Percentiles rank a stretch among this genome's conserved stretches.
Conservation (phyloP, 1,140 invertebrate species). For the Alviniconcha marisindica region DNA sequence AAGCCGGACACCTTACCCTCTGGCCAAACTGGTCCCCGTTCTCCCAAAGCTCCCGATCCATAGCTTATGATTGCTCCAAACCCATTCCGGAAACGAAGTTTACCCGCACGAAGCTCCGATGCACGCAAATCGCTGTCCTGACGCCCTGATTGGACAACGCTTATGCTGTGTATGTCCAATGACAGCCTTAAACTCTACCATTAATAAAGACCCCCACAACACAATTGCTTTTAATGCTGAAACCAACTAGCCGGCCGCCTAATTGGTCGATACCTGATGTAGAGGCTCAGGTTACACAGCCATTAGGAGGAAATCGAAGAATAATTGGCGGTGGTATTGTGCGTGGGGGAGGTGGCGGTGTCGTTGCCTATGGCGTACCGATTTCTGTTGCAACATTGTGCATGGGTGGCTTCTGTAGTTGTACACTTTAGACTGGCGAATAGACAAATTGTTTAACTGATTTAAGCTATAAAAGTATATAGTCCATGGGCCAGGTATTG, state of each 20-base stretch:
- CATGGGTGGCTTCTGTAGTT: neutral
- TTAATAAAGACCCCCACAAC: neutral
- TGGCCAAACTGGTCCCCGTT: too few relatives aligned
- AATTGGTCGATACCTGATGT: slow-evolving; percentile 23
- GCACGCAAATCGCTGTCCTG: neutral
- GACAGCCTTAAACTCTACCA: neutral
- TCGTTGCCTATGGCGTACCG: neutral
- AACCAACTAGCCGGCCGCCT: neutral
- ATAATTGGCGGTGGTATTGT: slow-evolving; percentile 3
- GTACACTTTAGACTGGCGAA: too few relatives aligned
- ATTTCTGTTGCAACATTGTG: neutral
- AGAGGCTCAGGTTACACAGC: slow-evolving; percentile 16
- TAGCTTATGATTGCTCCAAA: slow-evolving; percentile 6
- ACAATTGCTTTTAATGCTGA: neutral
- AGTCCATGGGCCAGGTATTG: too few relatives aligned
- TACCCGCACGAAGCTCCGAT: neutral
- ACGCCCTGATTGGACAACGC: neutral
- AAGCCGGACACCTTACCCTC: too few relatives aligned
- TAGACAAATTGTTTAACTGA: too few relatives aligned
- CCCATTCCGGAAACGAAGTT: slow-evolving; percentile 6
- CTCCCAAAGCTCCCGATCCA: too few relatives aligned
- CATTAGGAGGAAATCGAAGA: slow-evolving; percentile 14
- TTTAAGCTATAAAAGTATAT: too few relatives aligned
- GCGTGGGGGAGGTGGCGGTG: neutral
- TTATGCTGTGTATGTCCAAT: slow-evolving; percentile 8